Base-by-base conservation (phyloP, 2,797 vertebrate species). In the Ficedula albicollis region DNA sequence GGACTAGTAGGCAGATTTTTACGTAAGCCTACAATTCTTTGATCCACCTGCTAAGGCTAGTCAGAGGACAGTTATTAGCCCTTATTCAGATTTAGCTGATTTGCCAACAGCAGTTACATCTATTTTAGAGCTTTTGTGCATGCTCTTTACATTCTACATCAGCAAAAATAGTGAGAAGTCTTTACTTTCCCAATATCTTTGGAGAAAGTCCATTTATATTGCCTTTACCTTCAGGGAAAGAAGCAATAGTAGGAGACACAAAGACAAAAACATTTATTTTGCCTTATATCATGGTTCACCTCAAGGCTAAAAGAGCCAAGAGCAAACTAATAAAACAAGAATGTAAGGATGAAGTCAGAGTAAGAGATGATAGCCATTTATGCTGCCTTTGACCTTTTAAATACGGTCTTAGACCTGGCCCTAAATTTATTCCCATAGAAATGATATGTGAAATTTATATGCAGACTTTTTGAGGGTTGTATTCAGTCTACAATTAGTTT, bases 231-330 rank as follows among this genome's bases (percentile, higher is more conserved):
- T 77, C 51, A 66, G 62, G 19, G 15, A 56, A 66, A 56, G 13
- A 62, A 46, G 9, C 4, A 73, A 17, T 38, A 49, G 25, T 54
- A 73, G 10, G 23, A 76, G 17, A 44, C 16, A 67, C 1, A 64
- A 48, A 86, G 30, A 46, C 23, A 83, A 86, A 90, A 85, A 15
- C 11, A 49, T 62, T 73, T 80, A 14, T 84, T 93, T 90, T 6
- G 0, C 10, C 30, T 62, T 85, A 29, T 60, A 62, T 73, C 59
- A 52, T 29, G 38, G 29, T 60, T 88, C 21, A 54, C 18, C 8
- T 5, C 16, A 70, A 80, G 52, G 16, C 34, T 83, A 54, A 30
- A 77, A 80, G 6, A 73, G 16, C 21, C 15, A 79, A 60, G 19
- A 15, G 22, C 17, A 17, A 73, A 75, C 14, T 36, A 80, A 48